These are phyloP conservation scores for Scortum barcoo DNA, from an alignment of 2,113 vertebrate species.

Conservation along the genomic window DNA sequence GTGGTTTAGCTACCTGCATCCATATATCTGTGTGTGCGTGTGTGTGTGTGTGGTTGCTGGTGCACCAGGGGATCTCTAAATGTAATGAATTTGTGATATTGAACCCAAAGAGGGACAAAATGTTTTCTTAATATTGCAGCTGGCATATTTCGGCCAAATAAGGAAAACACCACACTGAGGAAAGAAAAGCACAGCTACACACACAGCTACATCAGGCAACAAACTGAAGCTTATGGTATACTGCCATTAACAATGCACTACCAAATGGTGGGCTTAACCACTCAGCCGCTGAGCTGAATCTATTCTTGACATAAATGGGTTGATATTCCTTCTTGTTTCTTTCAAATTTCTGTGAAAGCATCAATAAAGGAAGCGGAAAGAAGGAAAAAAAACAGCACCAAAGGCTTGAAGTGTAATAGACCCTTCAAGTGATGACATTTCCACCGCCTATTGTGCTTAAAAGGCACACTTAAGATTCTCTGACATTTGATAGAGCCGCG, in stretches of 20 bases:
- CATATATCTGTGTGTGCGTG: conserved; percentile 1
- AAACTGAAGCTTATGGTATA: not conserved
- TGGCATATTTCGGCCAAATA: not conserved
- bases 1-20: conserved; percentile 23
- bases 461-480: conserved; percentile 79
- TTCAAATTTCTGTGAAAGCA: conserved; percentile 66
- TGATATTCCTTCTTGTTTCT: conserved; percentile 67
- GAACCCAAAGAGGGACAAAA: conserved; percentile 34
- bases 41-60: conserved; percentile 4
- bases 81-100: conserved; percentile 62
- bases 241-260: conserved; percentile 30
- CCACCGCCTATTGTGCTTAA: conserved; percentile 79
- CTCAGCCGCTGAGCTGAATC: conserved; percentile 22
- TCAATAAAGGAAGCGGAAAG: conserved; percentile 65
- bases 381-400: conserved; percentile 39
- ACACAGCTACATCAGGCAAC: not conserved
- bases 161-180: conserved; percentile 8
- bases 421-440: conserved; percentile 84
- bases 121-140: conserved; percentile 36
- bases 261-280: conserved; percentile 52
- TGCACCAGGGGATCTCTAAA: conserved; percentile 42
- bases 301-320: conserved; percentile 63
- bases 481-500: conserved; percentile 80
- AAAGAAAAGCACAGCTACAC: not conserved
- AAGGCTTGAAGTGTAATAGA: conserved; percentile 78